Evolutionary conservation across 2,113 vertebrate species (phyloP).

Genomic region (Anoplopoma fimbria): DNA sequence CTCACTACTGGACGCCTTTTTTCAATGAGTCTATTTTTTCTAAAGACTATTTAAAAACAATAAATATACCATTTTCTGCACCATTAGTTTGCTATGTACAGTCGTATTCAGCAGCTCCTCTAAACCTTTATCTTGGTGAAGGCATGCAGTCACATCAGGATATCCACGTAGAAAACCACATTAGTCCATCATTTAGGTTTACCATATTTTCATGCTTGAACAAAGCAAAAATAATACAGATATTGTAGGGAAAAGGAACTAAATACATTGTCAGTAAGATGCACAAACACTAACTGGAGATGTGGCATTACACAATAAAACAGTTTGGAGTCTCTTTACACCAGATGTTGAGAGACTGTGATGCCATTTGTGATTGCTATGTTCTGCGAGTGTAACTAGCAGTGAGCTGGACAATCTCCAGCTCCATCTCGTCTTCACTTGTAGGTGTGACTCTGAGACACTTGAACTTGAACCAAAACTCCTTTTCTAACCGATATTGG

Average conservation of each 20-base stretch:
- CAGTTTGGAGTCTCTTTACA: not conserved
- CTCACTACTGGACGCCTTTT: not conserved
- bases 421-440: not conserved
- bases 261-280: not conserved
- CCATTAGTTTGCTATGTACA: not conserved
- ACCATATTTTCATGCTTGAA: not conserved
- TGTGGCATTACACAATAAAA: not conserved
- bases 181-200: not conserved
- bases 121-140: not conserved
- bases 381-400: not conserved
- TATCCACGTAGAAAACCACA: not conserved
- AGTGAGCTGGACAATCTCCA: not conserved
- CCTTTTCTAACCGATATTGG: not conserved
- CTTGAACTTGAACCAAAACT: not conserved
- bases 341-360: not conserved
- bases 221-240: not conserved
- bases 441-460: not conserved
- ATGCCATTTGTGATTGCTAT: not conserved
- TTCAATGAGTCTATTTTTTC: not conserved
- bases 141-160: not conserved
- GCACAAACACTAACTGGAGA: not conserved
- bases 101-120: not conserved
- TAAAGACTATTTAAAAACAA: not conserved
- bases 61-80: not conserved
- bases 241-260: not conserved